Conservation (phyloP, 35 echinoderm and acorn worm genomes). For the Lytechinus variegatus region DNA sequence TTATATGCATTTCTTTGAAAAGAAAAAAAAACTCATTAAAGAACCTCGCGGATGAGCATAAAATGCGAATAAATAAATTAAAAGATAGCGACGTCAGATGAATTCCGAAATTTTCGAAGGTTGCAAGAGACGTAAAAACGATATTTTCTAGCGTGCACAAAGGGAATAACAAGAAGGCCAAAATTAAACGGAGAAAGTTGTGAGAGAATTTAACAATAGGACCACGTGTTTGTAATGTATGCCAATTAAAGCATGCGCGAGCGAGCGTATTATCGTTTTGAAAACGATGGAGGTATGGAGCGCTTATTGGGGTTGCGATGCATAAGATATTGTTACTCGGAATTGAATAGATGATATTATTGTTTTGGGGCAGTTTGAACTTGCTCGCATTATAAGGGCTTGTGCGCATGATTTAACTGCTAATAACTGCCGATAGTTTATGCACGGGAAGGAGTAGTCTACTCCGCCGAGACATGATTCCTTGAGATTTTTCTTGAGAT, state of each 20-base stretch:
- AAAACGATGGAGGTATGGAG: not conserved
- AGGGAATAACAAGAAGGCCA: not conserved
- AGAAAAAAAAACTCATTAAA: not conserved
- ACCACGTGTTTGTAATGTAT: not conserved
- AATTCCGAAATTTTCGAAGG: not conserved
- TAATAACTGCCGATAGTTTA: not conserved
- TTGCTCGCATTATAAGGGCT: slow-evolving; percentile 1
- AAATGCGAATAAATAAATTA: not conserved
- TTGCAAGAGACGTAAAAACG: not conserved
- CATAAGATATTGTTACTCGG: not conserved
- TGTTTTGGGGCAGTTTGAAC: not conserved
- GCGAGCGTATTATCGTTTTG: not conserved
- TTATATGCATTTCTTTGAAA: not conserved
- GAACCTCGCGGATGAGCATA: not conserved
- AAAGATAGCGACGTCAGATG: not conserved
- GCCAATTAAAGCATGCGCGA: not conserved
- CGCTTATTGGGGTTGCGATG: not conserved
- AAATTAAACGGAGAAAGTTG: not conserved
- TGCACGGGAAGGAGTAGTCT: not conserved
- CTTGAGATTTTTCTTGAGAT: no score
- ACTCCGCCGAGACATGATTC: not conserved
- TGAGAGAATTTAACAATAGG: not conserved
- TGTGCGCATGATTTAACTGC: not conserved
- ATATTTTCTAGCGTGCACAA: not conserved
- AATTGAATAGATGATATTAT: not conserved